Evolutionary conservation across 1,140 invertebrate species (phyloP).

Genomic region (Caerostris extrusa): DNA sequence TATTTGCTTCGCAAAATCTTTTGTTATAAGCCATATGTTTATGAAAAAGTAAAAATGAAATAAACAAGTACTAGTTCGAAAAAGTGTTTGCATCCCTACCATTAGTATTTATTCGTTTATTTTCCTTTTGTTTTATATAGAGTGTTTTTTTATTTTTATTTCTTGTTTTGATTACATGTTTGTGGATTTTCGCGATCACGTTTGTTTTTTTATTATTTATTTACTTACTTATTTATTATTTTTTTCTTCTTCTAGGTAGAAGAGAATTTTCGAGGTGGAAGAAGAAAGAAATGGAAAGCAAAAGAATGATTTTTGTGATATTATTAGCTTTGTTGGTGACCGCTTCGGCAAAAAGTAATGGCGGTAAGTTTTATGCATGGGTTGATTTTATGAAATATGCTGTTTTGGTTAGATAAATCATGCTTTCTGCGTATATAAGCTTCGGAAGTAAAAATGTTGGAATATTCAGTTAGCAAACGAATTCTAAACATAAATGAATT

Average conservation of each 20-base stretch:
- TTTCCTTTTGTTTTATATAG: background rate
- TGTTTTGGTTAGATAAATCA: slow-evolving; percentile 27
- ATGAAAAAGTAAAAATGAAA: background rate
- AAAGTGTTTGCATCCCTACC: background rate
- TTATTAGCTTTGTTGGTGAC: slow-evolving; percentile 65
- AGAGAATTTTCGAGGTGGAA: slow-evolving; percentile 14
- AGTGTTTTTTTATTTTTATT: background rate
- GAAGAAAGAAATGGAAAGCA: background rate
- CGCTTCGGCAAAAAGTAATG: slow-evolving; percentile 50
- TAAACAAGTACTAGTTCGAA: background rate
- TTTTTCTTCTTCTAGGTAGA: slow-evolving; percentile 18
- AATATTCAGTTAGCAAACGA: background rate
- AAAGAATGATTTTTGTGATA: slow-evolving; percentile 74
- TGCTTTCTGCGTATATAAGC: background rate
- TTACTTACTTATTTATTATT: background rate
- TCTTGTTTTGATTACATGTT: slow-evolving; percentile 64
- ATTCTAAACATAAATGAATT: background rate
- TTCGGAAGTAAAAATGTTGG: background rate
- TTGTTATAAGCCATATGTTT: slow-evolving; percentile 51
- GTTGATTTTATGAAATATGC: slow-evolving; percentile 39
- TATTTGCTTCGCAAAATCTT: background rate
- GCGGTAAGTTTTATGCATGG: slow-evolving; percentile 68
- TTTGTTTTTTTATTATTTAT: slow-evolving; percentile 23
- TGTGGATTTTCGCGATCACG: background rate
- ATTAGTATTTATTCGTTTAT: slow-evolving; percentile 60